Percentiles rank a stretch among this genome's conserved stretches.
Evolutionary conservation across 2,888 invertebrate genomes (phyloP).

Genomic region (Ornithoptera priamus): DNA sequence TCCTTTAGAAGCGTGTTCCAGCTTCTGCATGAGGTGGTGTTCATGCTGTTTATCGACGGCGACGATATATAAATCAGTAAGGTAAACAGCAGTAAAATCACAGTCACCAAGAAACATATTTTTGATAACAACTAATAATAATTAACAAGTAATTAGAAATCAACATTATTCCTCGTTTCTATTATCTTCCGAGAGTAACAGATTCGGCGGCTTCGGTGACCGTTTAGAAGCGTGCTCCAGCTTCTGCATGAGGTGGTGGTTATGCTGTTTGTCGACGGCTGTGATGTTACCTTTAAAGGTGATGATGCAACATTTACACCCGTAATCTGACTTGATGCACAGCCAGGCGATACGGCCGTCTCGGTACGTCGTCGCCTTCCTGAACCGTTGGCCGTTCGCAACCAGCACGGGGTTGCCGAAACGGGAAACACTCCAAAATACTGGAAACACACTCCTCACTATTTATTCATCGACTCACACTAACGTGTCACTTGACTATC

Average conservation of each 20-base stretch:
- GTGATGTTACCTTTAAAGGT: slow-evolving; percentile 48
- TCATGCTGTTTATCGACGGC: slow-evolving; percentile 48
- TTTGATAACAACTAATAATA: too few relatives aligned
- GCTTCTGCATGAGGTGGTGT: slow-evolving; percentile 42
- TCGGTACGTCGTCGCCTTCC: slow-evolving; percentile 42
- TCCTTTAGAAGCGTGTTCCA: not conserved
- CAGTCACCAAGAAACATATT: not conserved
- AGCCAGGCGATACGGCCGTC: slow-evolving; percentile 50
- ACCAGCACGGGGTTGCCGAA: slow-evolving; percentile 65
- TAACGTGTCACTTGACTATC: not conserved
- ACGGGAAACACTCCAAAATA: slow-evolving; percentile 59
- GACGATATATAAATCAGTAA: not conserved
- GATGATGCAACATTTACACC: slow-evolving; percentile 59
- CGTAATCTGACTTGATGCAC: slow-evolving; percentile 68
- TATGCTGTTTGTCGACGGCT: slow-evolving; percentile 49
- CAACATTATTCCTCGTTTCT: not conserved
- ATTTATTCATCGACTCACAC: not conserved
- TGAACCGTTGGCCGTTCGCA: slow-evolving; percentile 56
- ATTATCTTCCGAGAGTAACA: not conserved
- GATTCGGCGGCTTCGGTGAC: not conserved
- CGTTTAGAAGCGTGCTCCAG: not conserved
- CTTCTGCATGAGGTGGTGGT: slow-evolving; percentile 43
- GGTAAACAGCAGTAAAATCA: not conserved
- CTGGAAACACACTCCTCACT: slow-evolving; percentile 50
- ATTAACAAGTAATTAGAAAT: not conserved